These are phyloP conservation scores for Chydorus sphaericus DNA, from an alignment of 2,888 invertebrate species.

Conservation along the genomic window DNA sequence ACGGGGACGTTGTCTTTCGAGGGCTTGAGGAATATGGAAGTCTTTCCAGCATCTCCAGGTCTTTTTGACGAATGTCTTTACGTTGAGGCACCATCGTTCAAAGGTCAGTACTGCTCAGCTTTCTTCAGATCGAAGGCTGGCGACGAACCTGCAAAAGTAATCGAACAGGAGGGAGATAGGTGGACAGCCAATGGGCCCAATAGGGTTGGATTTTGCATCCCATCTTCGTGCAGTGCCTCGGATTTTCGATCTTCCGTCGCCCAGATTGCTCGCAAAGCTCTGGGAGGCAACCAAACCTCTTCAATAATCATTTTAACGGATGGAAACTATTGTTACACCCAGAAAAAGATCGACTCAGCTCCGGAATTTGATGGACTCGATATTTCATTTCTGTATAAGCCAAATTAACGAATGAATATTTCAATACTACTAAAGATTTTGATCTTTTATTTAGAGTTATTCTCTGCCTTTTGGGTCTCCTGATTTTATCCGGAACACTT, in stretches of 20 bases:
- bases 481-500: background rate
- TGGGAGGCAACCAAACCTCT: too few species aligned
- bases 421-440: background rate
- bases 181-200: background rate
- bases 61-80: background rate
- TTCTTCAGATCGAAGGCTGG: background rate
- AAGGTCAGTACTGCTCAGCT: constrained; percentile 4
- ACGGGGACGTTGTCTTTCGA: too few species aligned
- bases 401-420: background rate
- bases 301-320: too few species aligned
- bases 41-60: too few species aligned
- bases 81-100: background rate
- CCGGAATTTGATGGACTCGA: too few species aligned
- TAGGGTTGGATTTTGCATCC: background rate
- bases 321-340: too few species aligned
- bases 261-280: too few species aligned
- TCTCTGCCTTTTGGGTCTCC: background rate
- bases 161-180: background rate
- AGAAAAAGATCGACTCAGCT: too few species aligned
- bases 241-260: background rate
- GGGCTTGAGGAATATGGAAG: too few species aligned
- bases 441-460: background rate
- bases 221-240: background rate
- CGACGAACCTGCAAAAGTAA: background rate
- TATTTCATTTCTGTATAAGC: too few species aligned